Conservation (phyloP, 2,113 vertebrate genomes). For the Empidonax traillii region DNA sequence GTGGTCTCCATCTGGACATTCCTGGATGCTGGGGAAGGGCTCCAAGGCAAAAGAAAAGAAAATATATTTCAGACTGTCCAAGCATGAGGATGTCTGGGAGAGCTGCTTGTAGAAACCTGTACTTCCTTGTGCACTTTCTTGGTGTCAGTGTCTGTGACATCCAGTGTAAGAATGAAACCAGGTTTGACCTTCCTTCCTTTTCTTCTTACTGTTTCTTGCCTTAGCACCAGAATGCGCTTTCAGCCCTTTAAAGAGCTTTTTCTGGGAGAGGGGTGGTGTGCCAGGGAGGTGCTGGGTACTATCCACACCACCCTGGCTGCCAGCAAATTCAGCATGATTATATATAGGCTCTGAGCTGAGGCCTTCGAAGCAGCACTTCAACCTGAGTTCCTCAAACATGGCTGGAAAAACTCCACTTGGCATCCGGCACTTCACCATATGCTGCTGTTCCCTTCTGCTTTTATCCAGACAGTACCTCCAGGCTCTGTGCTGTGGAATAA, state of each 20-base stretch:
- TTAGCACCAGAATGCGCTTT: not conserved
- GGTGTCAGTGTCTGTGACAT: not conserved
- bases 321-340: conserved; percentile 29
- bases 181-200: not conserved
- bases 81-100: not conserved
- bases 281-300: not conserved
- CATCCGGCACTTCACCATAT: conserved; percentile 20
- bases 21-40: not conserved
- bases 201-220: not conserved
- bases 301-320: not conserved
- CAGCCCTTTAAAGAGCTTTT: not conserved
- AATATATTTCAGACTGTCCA: not conserved
- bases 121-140: not conserved
- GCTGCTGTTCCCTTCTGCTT: conserved; percentile 21
- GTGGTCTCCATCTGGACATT: not conserved
- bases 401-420: conserved; percentile 48
- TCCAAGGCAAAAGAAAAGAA: not conserved
- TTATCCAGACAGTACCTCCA: conserved; percentile 6
- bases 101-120: not conserved
- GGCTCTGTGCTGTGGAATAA: not conserved
- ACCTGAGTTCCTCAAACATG: conserved; percentile 7
- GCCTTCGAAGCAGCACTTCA: conserved; percentile 33
- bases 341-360: conserved; percentile 36
- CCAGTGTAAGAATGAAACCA: not conserved
- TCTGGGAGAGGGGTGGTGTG: not conserved